phyloP scores from a whole-genome alignment of 2,113 vertebrate genomes.

The Oryzias javanicus region DNA sequence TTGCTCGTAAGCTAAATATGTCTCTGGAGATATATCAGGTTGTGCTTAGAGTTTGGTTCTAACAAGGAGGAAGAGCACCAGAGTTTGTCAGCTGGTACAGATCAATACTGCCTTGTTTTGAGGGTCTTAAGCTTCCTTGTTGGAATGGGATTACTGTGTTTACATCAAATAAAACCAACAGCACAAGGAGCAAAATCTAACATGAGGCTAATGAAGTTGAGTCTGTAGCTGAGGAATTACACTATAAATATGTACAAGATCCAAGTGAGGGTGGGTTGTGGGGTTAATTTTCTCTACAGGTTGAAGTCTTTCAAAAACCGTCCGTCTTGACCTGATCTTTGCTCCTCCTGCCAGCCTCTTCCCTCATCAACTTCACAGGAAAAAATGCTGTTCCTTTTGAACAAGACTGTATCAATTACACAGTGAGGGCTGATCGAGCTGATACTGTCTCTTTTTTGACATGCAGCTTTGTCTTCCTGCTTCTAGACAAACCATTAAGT shows the following conservation, averaged over 20 bases:
- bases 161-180: too few relatives aligned
- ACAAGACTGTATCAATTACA: constrained; percentile 18
- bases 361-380: constrained; percentile 10
- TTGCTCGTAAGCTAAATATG: too few relatives aligned
- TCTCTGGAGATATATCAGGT: too few relatives aligned
- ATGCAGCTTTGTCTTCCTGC: constrained; percentile 12
- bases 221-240: background rate
- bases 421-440: background rate
- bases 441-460: constrained; percentile 3
- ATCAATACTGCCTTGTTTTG: too few relatives aligned
- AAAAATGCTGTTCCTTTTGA: constrained; percentile 14
- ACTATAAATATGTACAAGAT: background rate
- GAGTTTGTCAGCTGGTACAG: too few relatives aligned
- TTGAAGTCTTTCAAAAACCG: background rate
- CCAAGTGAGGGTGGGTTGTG: background rate
- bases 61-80: too few relatives aligned
- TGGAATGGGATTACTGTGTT: too few relatives aligned
- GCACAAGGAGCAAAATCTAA: too few relatives aligned
- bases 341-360: constrained; percentile 6
- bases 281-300: constrained; percentile 1
- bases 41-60: too few relatives aligned
- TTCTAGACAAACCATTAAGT: background rate
- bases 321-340: background rate
- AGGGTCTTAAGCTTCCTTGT: too few relatives aligned
- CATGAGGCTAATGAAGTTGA: too few relatives aligned